Base-by-base conservation (phyloP, 2,888 invertebrate species). In the Herminia tarsipennalis region DNA sequence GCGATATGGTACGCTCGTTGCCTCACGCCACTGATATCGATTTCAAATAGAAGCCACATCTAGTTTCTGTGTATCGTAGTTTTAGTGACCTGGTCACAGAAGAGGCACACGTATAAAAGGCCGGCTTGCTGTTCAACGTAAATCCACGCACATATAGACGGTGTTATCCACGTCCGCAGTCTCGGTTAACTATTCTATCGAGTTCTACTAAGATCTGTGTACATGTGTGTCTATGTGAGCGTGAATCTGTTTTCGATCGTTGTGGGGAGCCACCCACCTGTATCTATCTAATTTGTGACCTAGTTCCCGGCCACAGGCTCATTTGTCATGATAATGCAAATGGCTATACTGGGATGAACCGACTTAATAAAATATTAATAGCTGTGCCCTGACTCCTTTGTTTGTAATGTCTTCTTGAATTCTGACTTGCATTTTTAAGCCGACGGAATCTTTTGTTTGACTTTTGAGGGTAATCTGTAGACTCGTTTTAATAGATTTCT, bases 361-460 rank as follows among this genome's bases (percentile, higher is more conserved):
- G 46, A 53, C 53, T 65, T 64, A 57, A 48, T 57, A 58, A 60
- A 48, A 58, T 60, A 63, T 63, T 29, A 60, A 54, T 54, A 34
- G 33, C 27, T 17, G 2, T 25, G 4, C 43, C 27, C 29, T 6
- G 27, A 9, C 29, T 18, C 17, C 24, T 22, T 33, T 29, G 38
- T 39, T 34, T 10, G 18, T 24, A 12, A 18, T 33, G 10, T 34
- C 45, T 38, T 38, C 18, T 14, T 13, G 18, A 39, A 27, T 25
- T 33, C 5, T 33, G 12, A 45, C 34, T 38, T 38, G 33, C 5
- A 20, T 33, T 25, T 32, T 44, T 12, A 14, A 18, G 3, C 13
- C 18, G 5, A 14, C 1, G 0, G 10, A 20, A 6, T 37, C 21
- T 18, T 36, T 20, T 36, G 36, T 18, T n/a, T n/a, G n/a, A n/a